Conservation (phyloP, 2,888 invertebrate species). For the Drepanosiphum platanoidis region DNA sequence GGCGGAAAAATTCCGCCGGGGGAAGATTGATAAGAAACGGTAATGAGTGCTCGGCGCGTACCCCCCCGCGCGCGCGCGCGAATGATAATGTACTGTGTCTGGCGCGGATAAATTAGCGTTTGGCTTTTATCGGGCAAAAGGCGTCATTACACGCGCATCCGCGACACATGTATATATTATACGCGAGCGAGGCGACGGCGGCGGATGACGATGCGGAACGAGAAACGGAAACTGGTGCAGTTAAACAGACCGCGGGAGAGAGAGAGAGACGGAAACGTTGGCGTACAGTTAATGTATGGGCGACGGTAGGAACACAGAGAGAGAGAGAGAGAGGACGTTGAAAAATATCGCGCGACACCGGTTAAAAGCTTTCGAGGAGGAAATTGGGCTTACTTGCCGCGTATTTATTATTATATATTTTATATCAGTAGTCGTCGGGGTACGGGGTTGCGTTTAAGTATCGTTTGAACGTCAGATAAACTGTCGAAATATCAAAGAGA, state of each 20-base stretch:
- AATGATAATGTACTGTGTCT: neutral
- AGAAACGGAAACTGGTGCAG: too few relatives aligned
- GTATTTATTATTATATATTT: too few relatives aligned
- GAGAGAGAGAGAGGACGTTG: conserved; percentile 20
- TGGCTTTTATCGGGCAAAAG: conserved; percentile 12
- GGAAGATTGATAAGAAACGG: conserved; percentile 60
- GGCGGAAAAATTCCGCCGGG: neutral
- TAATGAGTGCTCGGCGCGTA: conserved; percentile 49
- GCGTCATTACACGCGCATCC: neutral
- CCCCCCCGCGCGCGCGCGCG: neutral
- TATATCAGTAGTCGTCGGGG: too few relatives aligned
- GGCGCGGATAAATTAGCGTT: conserved; percentile 53
- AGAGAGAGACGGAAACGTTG: too few relatives aligned
- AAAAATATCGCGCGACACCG: conserved; percentile 33
- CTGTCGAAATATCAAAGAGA: too few relatives aligned
- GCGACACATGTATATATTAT: neutral
- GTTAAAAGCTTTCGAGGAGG: conserved; percentile 2
- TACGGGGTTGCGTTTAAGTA: neutral
- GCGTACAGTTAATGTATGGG: too few relatives aligned
- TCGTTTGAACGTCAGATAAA: too few relatives aligned
- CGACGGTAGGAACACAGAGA: neutral
- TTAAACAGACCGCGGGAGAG: too few relatives aligned
- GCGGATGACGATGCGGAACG: too few relatives aligned
- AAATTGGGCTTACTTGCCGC: neutral
- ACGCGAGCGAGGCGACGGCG: too few relatives aligned